Conservation (phyloP, 1,140 invertebrate genomes). For the Pogonomyrmex californicus region DNA sequence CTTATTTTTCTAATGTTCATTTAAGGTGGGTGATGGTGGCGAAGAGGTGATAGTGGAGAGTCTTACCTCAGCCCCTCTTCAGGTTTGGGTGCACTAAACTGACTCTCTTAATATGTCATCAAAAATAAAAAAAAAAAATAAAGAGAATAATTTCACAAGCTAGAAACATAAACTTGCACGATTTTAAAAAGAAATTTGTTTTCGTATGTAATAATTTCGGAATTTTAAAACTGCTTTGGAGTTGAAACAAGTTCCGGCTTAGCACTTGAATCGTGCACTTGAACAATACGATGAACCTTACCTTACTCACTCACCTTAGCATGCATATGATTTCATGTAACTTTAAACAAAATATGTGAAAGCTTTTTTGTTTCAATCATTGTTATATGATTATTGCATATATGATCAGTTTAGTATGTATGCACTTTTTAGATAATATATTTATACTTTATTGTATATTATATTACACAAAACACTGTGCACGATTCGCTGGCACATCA, state of each 20-base stretch:
- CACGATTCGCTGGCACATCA: slow-evolving; percentile 26
- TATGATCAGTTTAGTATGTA: slow-evolving; percentile 34
- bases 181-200: slow-evolving; percentile 50
- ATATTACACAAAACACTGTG: slow-evolving; percentile 33
- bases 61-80: slow-evolving; percentile 80
- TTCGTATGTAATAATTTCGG: slow-evolving; percentile 49
- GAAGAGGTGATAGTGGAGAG: slow-evolving; percentile 80
- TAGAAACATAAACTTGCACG: slow-evolving; percentile 72
- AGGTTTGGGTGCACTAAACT: slow-evolving; percentile 78
- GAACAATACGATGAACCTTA: slow-evolving; percentile 15
- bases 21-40: slow-evolving; percentile 81
- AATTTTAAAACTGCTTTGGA: slow-evolving; percentile 60
- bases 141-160: slow-evolving; percentile 56
- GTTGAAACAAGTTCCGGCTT: slow-evolving; percentile 62
- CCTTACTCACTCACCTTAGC: slow-evolving; percentile 62
- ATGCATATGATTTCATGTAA: slow-evolving; percentile 52
- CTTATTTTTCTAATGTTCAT: slow-evolving; percentile 71
- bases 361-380: slow-evolving; percentile 6
- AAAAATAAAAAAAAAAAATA: slow-evolving; percentile 27
- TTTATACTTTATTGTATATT: slow-evolving; percentile 14
- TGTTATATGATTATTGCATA: slow-evolving; percentile 15
- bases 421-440: slow-evolving; percentile 32
- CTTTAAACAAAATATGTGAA: slow-evolving; percentile 14
- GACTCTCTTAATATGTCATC: slow-evolving; percentile 71
- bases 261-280: slow-evolving; percentile 64